Evolutionary conservation across 1,140 invertebrate genomes (phyloP).

Genomic region (Drosophila ananassae): DNA sequence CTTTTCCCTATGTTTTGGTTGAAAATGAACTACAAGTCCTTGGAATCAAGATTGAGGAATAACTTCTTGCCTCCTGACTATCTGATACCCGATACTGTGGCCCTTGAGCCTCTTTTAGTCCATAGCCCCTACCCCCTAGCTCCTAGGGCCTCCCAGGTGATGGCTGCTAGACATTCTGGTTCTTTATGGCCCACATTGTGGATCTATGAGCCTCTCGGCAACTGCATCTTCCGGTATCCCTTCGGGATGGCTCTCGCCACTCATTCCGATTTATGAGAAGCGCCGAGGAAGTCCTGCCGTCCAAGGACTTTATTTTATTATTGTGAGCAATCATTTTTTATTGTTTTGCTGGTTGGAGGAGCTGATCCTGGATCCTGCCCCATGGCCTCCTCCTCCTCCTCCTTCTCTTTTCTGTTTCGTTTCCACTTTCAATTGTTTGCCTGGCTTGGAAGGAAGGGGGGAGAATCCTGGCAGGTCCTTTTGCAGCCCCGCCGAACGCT

Average conservation of each 20-base stretch:
- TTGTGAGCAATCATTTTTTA: constrained; percentile 57
- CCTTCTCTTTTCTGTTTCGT: constrained; percentile 19
- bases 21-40: no score
- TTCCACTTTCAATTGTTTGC: constrained; percentile 45
- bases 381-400: background rate
- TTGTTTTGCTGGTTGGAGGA: constrained; percentile 45
- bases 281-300: constrained; percentile 25
- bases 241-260: constrained; percentile 33
- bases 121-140: no score
- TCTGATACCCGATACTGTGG: no score
- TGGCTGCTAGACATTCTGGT: constrained; percentile 12
- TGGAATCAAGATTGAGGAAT: no score
- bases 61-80: background rate
- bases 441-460: background rate
- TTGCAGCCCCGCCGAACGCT: constrained; percentile 24
- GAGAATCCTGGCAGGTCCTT: background rate
- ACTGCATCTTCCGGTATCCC: constrained; percentile 37
- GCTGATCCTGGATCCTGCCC: constrained; percentile 24
- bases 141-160: no score
- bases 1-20: no score
- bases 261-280: constrained; percentile 51
- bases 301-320: constrained; percentile 36
- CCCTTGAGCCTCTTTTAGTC: no score
- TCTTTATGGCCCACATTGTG: constrained; percentile 39
- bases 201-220: constrained; percentile 28